Evolutionary conservation across 92 coral and sea anemone genomes (phyloP).

Genomic region (Galaxea fascicularis): DNA sequence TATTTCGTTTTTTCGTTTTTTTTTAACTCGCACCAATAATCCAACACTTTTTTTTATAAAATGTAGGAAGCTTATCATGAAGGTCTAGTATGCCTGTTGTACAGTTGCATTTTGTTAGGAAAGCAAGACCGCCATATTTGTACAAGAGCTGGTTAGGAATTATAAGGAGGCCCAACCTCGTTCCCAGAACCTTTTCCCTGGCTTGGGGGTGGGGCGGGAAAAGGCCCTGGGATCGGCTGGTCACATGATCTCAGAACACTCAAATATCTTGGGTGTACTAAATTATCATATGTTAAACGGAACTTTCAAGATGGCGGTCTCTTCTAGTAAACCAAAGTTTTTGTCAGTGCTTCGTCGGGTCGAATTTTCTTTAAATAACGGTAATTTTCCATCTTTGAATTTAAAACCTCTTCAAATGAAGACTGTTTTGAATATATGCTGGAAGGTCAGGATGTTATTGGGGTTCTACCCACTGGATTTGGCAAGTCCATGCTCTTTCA

Average conservation of each 20-base stretch:
- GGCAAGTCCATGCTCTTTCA: slow-evolving; percentile 79
- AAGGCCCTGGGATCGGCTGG: slow-evolving; percentile 51
- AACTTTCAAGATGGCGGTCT: slow-evolving; percentile 62
- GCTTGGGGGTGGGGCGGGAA: background rate
- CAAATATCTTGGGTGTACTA: slow-evolving; percentile 56
- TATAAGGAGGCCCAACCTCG: too few relatives aligned
- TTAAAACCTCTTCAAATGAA: slow-evolving; percentile 67
- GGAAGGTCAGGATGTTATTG: slow-evolving; percentile 53
- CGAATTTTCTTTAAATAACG: slow-evolving; percentile 58
- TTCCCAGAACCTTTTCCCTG: too few relatives aligned
- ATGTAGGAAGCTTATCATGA: too few relatives aligned
- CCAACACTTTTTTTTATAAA: too few relatives aligned
- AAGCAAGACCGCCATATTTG: too few relatives aligned
- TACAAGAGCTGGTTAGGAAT: too few relatives aligned
- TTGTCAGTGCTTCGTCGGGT: slow-evolving; percentile 68
- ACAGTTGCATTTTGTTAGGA: too few relatives aligned
- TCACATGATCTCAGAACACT: slow-evolving; percentile 56
- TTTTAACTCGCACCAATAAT: too few relatives aligned
- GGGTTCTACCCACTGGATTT: slow-evolving; percentile 69
- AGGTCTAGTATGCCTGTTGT: too few relatives aligned
- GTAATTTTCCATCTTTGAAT: too few relatives aligned
- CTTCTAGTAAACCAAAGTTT: slow-evolving; percentile 50
- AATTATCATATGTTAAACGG: slow-evolving; percentile 26
- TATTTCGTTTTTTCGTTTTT: too few relatives aligned
- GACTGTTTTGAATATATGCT: slow-evolving; percentile 67